Conservation (phyloP, 2,113 vertebrate genomes). For the Dipodomys stephensi region DNA sequence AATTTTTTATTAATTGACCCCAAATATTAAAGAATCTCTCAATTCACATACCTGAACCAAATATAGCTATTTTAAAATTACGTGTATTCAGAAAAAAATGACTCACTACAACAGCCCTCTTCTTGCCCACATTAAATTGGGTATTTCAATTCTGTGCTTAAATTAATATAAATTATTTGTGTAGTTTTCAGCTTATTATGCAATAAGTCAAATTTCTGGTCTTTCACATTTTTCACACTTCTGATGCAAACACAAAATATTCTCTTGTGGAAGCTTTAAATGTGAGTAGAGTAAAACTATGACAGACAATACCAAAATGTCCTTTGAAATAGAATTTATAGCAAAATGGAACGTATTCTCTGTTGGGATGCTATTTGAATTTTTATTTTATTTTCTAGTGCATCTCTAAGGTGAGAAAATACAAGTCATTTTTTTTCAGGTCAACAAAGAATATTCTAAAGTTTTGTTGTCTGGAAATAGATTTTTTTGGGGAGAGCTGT, state of each 20-base stretch:
- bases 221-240: slow-evolving; percentile 30
- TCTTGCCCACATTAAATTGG: slow-evolving; percentile 10
- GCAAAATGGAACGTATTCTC: slow-evolving; percentile 39
- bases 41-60: background rate
- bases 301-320: slow-evolving; percentile 55
- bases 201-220: background rate
- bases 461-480: slow-evolving; percentile 45
- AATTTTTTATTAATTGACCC: background rate
- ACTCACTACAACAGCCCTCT: background rate
- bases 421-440: background rate
- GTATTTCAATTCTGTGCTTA: slow-evolving; percentile 28
- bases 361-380: slow-evolving; percentile 3
- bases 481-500: background rate
- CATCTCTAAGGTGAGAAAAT: slow-evolving; percentile 33
- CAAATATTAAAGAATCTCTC: background rate
- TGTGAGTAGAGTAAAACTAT: slow-evolving; percentile 39
- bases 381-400: slow-evolving; percentile 44
- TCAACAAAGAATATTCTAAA: slow-evolving; percentile 50
- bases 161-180: slow-evolving; percentile 40
- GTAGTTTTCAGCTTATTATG: slow-evolving; percentile 12
- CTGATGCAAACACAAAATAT: slow-evolving; percentile 45
- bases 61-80: background rate
- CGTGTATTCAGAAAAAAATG: background rate
- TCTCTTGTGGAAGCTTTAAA: slow-evolving; percentile 36
- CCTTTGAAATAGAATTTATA: slow-evolving; percentile 57